Base-by-base conservation (phyloP, 2,888 invertebrate species). In the Luffia ferchaultella region DNA sequence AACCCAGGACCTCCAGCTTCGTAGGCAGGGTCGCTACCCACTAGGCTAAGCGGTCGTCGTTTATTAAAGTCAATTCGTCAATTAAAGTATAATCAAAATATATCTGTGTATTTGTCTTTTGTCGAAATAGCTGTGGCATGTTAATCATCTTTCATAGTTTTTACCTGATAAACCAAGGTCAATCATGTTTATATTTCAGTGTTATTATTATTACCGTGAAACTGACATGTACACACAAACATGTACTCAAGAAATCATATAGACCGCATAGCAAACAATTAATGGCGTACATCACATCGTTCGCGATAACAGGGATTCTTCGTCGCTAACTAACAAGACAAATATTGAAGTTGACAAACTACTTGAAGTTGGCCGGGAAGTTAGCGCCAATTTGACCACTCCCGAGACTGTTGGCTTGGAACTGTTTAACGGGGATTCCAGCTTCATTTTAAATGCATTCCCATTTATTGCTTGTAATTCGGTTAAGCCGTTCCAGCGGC, bases 321-420 rank as follows among this genome's bases (percentile, higher is more conserved):
- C 30, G 30, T 12, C 30, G 30, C 30, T 12, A 12, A 12, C 30
- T 30, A 30, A 58, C 68, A 74, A 74, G 71, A 73, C 70, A 71
- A 76, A 76, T 75, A 76, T 73, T 73, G 67, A 67, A 74, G 67
- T 74, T 73, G 71, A 70, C 72, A 68, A 75, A 73, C 70, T 71
- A 60, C 59, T 58, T 48, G 46, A 57, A 57, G 52, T 57, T 52
- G 46, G 44, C 20, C 19, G 46, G 18, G 19, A 42, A 52, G 46
- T 50, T 52, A 48, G 42, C 50, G 53, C 50, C 49, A 52, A 52
- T 54, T 50, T 48, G 46, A 54, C 49, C 46, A 52, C 49, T 52
- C 51, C 47, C 43, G 30, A 20, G 42, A 30, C 30, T 30, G 12
- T 12, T 12, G 30, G 30, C 5, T 12, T 30, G 30, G 30, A 7